Evolutionary conservation across 2,113 vertebrate genomes (phyloP).

Genomic region (Oenanthe melanoleuca): DNA sequence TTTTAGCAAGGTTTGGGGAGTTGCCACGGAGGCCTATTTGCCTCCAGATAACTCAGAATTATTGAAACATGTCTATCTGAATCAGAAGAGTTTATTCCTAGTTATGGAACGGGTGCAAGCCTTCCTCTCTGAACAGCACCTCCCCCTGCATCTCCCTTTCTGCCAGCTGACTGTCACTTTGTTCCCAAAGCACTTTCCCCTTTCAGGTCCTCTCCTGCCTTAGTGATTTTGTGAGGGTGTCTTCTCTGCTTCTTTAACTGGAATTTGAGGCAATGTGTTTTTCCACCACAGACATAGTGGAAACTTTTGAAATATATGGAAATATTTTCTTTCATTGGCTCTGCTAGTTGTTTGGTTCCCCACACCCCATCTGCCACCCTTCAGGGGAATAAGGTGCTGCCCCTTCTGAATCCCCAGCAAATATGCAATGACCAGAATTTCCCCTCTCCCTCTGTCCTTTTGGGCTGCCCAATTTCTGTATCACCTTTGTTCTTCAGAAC

Average conservation of each 20-base stretch:
- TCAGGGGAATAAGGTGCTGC: background rate
- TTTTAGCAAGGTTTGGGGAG: background rate
- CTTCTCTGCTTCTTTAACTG: background rate
- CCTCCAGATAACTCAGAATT: constrained; percentile 47
- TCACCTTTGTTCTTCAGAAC: background rate
- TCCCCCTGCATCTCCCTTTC: background rate
- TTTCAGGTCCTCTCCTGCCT: background rate
- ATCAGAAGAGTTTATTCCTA: constrained; percentile 32
- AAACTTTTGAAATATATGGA: background rate
- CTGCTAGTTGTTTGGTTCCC: background rate
- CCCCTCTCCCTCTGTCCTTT: background rate
- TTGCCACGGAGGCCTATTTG: background rate
- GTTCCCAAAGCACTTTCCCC: background rate
- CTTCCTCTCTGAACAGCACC: background rate
- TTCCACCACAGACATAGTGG: background rate
- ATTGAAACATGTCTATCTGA: constrained; percentile 27
- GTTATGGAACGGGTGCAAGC: background rate
- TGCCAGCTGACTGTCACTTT: background rate
- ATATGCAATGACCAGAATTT: background rate
- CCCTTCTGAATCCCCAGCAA: background rate
- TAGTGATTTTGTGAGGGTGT: background rate
- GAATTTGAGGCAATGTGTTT: background rate
- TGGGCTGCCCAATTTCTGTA: background rate
- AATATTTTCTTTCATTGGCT: background rate
- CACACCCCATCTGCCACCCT: fast-evolving